Evolutionary conservation across 2,888 invertebrate genomes (phyloP), one percentile per base, ranked within the genome.

Genomic region (Trichopoda pennipes): DNA sequence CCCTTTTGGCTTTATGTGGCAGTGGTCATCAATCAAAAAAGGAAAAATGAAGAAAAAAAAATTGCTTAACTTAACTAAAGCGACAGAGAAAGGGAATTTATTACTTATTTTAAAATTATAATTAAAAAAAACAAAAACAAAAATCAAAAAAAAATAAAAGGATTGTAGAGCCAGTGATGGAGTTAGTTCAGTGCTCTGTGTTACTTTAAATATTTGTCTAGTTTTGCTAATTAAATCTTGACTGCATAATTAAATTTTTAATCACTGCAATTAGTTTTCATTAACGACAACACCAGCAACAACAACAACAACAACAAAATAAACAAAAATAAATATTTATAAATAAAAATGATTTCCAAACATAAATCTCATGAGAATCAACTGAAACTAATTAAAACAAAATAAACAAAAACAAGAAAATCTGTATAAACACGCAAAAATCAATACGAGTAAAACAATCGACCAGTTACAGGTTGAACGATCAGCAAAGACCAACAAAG

Each of bases 371-470:
- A 81, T 78, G 78, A 78, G 81, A 78, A 60, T 64, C 42, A 61
- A 58, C 74, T 42, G 44, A 79, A 82, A 75, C 75, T 79, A 82
- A 82, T 82, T 82, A 79, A 82, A 79, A 78, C 55, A 63, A 47
- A 28, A 47, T 9, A 58, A 81, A 58, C 44, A 35, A 49, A 61
- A 47, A 21, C n/a, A 42, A 17, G 47, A 58, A 14, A 35, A 49
- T 12, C 21, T 19, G 8, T 55, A 44, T 42, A 32, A 58, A 70
- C 53, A 55, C 44, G 68, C 64, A 70, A 42, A 68, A 83, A 80
- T 63, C 75, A 80, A 77, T 83, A 63, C 17, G 23, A 17, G 3
- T 16, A 17, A 42, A 42, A 28, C 23, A 38, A 14, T 1, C 42
- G 17, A 19, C 44, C 42, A 70, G 60, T 38, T 35, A 19, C 47